Evolutionary conservation across 1,140 invertebrate genomes (phyloP).

Genomic region (Ectropis grisescens): DNA sequence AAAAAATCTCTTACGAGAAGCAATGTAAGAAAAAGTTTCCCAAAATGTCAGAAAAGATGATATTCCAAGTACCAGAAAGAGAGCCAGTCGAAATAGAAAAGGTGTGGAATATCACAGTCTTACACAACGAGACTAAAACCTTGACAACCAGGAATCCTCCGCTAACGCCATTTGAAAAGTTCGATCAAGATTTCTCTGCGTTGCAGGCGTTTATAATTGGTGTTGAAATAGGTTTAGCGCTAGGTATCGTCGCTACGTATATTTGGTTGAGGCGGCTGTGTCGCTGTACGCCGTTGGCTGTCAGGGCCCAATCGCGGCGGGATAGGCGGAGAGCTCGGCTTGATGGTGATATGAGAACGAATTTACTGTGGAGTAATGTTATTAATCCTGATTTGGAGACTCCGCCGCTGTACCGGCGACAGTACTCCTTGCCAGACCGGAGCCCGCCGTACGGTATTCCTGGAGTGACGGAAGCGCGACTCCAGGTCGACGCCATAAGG

Average conservation of each 20-base stretch:
- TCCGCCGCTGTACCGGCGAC: conserved; percentile 43
- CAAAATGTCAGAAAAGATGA: conserved; percentile 63
- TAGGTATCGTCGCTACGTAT: conserved; percentile 56
- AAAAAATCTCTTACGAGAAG: conserved; percentile 38
- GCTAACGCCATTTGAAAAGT: conserved; percentile 44
- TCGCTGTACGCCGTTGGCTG: conserved; percentile 20
- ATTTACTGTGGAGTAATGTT: conserved; percentile 45
- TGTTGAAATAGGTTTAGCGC: conserved; percentile 47
- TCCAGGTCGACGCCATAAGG: conserved; percentile 31
- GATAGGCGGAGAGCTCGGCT: conserved; percentile 16
- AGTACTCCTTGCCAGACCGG: conserved; percentile 35
- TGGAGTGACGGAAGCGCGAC: conserved; percentile 11
- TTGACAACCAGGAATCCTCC: conserved; percentile 10
- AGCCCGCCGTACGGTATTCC: conserved; percentile 20
- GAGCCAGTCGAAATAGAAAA: conserved; percentile 35
- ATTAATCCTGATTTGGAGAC: conserved; percentile 48
- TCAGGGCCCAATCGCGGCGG: conserved; percentile 24
- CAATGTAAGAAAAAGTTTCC: conserved; percentile 36
- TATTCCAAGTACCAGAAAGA: conserved; percentile 26
- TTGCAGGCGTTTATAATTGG: conserved; percentile 55
- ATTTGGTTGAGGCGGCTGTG: conserved; percentile 51
- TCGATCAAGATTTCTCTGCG: conserved; percentile 54
- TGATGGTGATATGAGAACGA: conserved; percentile 46
- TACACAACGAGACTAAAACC: conserved; percentile 14
- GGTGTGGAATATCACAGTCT: conserved; percentile 52